Evolutionary conservation across 2,113 vertebrate genomes (phyloP), one percentile per base, ranked within the genome.

Genomic region (Formicarius rufipectus): DNA sequence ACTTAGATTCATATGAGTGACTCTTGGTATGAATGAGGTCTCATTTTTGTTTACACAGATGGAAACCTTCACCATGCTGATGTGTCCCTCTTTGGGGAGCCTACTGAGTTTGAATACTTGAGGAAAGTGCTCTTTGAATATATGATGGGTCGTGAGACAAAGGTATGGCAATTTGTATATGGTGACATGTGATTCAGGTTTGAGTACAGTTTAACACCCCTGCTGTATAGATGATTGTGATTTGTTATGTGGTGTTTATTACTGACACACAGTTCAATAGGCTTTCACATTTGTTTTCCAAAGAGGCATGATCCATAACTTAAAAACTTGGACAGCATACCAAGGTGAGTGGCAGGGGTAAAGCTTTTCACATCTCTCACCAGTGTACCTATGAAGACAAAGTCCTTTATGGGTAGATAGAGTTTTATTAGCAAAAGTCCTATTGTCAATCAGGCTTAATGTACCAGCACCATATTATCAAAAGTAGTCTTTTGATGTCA

Each of bases 101-200:
- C 99, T 93, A 99, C 99, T 2, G 99, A 99, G 94, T 99, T 99
- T 97, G 99, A 99, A 95, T 99, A 99, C 96, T 98, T 99, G 94
- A 98, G 99, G 97, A 99, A 99, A 96, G 99, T 99, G 87, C 90
- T 99, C 87, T 99, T 99, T 94, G 99, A 99, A 74, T 99, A 99
- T 96, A 99, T 99, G 99, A 99, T 99, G 99, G 99, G 99, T 92
- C 98, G 98, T 83, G 99, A 99, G 97, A 99, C 99, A 76, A 99
- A 99, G 99, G 99, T 99, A 99, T 53, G 94, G 21, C 73, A 68
- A 66, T 40, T 22, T 71, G 22, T 39, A 2, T 37, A 15, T 64
- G 25, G 25, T 94, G 64, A 39, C 35, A 35, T 22, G 10, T 83
- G 62, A n/a, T 83, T 81, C 49, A 50, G 22, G 27, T 88, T 93